Conservation (phyloP, 2,888 invertebrate species). For the Sesamia inferens region DNA sequence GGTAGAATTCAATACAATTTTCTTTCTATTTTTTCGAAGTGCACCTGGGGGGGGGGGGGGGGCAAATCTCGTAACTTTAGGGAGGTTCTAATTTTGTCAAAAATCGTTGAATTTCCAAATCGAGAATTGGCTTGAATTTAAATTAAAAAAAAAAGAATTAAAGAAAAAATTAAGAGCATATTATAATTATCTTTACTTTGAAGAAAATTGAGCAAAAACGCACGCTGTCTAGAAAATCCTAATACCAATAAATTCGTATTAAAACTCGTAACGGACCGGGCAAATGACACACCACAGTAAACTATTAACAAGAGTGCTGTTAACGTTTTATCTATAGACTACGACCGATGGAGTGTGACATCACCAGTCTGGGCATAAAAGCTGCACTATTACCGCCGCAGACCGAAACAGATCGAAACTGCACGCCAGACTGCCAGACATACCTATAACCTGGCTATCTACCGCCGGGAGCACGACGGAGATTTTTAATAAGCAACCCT, state of each 20-base stretch:
- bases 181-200: background rate
- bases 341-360: slow-evolving; percentile 55
- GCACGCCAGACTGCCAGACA: slow-evolving; percentile 74
- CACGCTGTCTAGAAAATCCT: slow-evolving; percentile 3
- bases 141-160: background rate
- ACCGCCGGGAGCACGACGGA: slow-evolving; percentile 44
- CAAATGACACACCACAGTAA: slow-evolving; percentile 35
- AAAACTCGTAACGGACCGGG: slow-evolving; percentile 45
- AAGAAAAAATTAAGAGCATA: background rate
- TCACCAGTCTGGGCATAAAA: slow-evolving; percentile 59
- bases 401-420: slow-evolving; percentile 78
- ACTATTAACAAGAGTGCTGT: slow-evolving; percentile 37
- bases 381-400: slow-evolving; percentile 67
- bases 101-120: no score
- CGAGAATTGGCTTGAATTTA: no score
- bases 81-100: no score
- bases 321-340: slow-evolving; percentile 34
- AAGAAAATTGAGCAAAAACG: background rate
- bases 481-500: slow-evolving; percentile 65
- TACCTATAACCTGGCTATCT: slow-evolving; percentile 54
- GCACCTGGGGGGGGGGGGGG: background rate
- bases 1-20: no score
- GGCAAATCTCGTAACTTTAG: no score
- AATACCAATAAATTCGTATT: slow-evolving; percentile 14
- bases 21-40: background rate